Percentiles rank a stretch among this genome's conserved stretches.
Evolutionary conservation across 2,113 vertebrate genomes (phyloP).

Genomic region (Grammomys surdaster): DNA sequence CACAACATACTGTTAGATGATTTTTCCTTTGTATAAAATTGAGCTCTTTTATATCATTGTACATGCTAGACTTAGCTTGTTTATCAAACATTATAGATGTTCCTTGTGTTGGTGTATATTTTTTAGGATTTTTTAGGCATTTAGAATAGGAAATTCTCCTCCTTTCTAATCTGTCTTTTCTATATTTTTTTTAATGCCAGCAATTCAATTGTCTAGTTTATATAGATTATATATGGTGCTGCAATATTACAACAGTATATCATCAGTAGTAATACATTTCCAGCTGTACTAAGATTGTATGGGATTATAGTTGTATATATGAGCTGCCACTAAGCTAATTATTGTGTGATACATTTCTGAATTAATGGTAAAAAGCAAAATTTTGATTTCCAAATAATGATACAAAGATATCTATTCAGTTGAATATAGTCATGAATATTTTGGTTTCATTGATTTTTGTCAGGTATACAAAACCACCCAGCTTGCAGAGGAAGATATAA

Average conservation of each 20-base stretch:
- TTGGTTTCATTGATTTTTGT: not conserved
- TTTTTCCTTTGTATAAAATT: not conserved
- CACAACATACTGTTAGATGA: not conserved
- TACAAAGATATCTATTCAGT: not conserved
- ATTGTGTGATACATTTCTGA: not conserved
- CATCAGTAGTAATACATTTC: not conserved
- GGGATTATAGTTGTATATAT: not conserved
- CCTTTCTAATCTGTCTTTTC: not conserved
- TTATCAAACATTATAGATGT: not conserved
- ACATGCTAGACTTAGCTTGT: not conserved
- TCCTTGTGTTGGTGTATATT: not conserved
- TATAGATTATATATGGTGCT: not conserved
- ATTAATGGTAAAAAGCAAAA: not conserved
- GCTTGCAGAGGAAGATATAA: not conserved
- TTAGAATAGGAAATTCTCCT: not conserved
- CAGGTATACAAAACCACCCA: not conserved
- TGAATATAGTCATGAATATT: not conserved
- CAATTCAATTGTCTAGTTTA: not conserved
- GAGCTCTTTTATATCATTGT: not conserved
- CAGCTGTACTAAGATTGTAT: not conserved
- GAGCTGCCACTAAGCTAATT: not conserved
- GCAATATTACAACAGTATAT: not conserved
- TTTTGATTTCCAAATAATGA: not conserved
- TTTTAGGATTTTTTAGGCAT: not conserved
- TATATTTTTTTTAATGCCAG: not conserved